These are phyloP conservation scores for Bostrychus sinensis DNA, from an alignment of 2,113 vertebrate genomes.

Conservation along the genomic window DNA sequence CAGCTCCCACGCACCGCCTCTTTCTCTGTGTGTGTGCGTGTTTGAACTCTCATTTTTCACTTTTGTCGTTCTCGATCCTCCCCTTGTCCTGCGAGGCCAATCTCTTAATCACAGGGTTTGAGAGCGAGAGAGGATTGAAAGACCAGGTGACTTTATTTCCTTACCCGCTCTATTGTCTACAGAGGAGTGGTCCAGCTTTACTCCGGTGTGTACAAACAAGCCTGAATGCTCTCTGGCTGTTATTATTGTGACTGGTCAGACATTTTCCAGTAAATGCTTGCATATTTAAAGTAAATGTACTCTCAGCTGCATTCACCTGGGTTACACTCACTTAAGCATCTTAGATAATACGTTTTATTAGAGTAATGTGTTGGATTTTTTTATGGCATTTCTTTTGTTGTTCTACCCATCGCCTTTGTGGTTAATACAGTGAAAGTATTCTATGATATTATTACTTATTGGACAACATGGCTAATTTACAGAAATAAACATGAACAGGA, in stretches of 20 bases:
- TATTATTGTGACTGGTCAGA: conserved; percentile 53
- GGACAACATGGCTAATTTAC: too few relatives aligned
- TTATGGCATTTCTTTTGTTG: too few relatives aligned
- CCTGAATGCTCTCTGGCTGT: conserved; percentile 39
- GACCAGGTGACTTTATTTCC: conserved; percentile 76
- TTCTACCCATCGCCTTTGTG: too few relatives aligned
- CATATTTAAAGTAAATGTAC: too few relatives aligned
- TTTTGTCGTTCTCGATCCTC: conserved; percentile 62
- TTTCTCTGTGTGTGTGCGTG: conserved; percentile 39
- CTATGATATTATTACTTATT: too few relatives aligned
- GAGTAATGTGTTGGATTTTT: too few relatives aligned
- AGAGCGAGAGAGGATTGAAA: conserved; percentile 52
- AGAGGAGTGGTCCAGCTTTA: conserved; percentile 16
- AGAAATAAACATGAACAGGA: too few relatives aligned
- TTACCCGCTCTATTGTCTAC: conserved; percentile 56
- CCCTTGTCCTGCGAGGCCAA: conserved; percentile 69
- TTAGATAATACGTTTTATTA: too few relatives aligned
- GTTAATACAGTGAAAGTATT: too few relatives aligned
- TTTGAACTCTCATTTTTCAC: conserved; percentile 74
- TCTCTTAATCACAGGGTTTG: conserved; percentile 77
- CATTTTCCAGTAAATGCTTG: conserved; percentile 51
- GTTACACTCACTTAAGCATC: too few relatives aligned
- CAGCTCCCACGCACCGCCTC: conserved; percentile 67
- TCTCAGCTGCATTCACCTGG: too few relatives aligned
- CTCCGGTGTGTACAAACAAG: conserved; percentile 42